Evolutionary conservation across 2,797 vertebrate species (phyloP).

Genomic region (Iguana delicatissima): DNA sequence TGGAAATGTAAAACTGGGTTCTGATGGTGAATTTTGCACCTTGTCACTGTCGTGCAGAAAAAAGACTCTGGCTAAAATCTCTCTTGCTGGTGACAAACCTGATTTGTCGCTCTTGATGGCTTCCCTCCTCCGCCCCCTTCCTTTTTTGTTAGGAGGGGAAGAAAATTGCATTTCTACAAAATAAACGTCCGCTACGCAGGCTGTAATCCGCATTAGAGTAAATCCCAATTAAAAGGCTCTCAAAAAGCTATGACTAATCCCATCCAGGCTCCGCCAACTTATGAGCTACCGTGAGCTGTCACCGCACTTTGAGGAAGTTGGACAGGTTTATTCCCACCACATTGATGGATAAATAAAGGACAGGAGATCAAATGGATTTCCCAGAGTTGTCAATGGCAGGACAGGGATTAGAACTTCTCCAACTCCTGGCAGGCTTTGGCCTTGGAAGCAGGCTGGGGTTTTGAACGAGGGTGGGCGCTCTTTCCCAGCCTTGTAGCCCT

Average conservation of each 20-base stretch:
- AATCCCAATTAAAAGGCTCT: slow-evolving; percentile 32
- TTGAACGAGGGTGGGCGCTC: neutral
- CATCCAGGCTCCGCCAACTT: neutral
- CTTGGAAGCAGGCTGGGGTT: accelerated
- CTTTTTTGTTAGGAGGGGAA: neutral
- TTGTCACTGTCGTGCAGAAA: too few species aligned
- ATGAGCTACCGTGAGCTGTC: slow-evolving; percentile 16
- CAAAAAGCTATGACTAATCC: slow-evolving; percentile 24
- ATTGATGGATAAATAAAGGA: neutral
- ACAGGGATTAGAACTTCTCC: neutral
- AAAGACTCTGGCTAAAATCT: too few species aligned
- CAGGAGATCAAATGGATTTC: neutral
- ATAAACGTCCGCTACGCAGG: neutral
- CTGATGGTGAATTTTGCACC: accelerated
- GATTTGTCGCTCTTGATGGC: neutral
- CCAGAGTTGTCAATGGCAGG: neutral
- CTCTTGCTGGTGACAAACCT: neutral
- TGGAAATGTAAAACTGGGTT: neutral
- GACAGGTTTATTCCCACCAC: neutral
- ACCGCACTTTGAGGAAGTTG: neutral
- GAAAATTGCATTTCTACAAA: neutral
- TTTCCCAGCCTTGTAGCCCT: neutral
- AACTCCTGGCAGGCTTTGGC: neutral
- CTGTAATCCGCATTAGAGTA: slow-evolving; percentile 23
- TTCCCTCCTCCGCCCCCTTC: neutral